These are phyloP conservation scores for Pachypanchax playfairii DNA, from an alignment of 2,113 vertebrate genomes.

Conservation along the genomic window DNA sequence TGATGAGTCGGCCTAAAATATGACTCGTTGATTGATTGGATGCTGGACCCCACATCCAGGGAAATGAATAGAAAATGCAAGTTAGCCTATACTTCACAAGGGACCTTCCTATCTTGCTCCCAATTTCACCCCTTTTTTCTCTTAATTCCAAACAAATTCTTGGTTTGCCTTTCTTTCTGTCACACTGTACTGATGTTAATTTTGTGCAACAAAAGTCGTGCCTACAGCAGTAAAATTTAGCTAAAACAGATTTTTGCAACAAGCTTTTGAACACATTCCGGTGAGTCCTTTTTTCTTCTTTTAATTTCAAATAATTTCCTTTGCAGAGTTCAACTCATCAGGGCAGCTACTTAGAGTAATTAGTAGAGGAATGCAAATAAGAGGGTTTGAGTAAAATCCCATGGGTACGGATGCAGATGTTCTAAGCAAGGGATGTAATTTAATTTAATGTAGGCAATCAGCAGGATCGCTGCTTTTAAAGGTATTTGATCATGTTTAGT, in stretches of 20 bases:
- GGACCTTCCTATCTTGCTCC: neutral
- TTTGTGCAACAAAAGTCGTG: neutral
- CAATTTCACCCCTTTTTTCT: neutral
- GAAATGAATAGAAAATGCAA: neutral
- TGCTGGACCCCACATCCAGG: neutral
- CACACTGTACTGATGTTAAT: neutral
- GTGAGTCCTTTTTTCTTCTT: neutral
- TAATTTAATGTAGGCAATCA: slow-evolving; percentile 46
- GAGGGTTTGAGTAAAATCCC: slow-evolving; percentile 2
- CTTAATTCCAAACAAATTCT: neutral
- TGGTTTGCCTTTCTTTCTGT: neutral
- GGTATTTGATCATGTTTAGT: slow-evolving; percentile 22
- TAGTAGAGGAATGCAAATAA: slow-evolving; percentile 25
- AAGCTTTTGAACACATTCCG: neutral
- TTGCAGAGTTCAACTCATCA: neutral
- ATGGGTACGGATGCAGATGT: slow-evolving; percentile 5
- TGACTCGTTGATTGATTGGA: neutral
- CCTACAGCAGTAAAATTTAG: neutral
- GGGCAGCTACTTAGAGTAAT: neutral
- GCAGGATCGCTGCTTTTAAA: slow-evolving; percentile 28
- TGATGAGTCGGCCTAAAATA: neutral
- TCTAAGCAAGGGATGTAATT: slow-evolving; percentile 21
- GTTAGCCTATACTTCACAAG: neutral
- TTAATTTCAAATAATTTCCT: neutral
- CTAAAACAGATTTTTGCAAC: neutral